A percentile compares a stretch with the other conserved stretches of the same genome.
phyloP scores from a whole-genome alignment of 2,113 vertebrate species.

The Daboia siamensis region DNA sequence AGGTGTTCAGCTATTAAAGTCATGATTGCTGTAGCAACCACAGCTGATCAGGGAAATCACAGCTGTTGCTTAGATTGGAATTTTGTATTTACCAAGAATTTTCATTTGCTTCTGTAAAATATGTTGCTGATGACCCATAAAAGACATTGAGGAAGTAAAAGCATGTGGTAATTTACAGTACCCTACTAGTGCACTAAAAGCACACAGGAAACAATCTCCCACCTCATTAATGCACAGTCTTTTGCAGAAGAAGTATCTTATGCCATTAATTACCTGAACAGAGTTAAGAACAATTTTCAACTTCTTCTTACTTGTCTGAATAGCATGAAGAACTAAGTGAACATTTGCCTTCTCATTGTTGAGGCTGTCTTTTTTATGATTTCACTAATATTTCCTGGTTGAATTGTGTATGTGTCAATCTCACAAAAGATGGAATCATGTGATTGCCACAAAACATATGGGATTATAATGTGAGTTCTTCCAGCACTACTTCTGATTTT shows the following conservation, averaged over 20 bases:
- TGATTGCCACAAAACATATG: background rate
- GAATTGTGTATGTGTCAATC: background rate
- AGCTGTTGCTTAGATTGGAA: slow-evolving; percentile 57
- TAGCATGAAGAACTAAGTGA: background rate
- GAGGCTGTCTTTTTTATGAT: background rate
- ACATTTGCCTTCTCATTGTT: background rate
- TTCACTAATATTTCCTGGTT: background rate
- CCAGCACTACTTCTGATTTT: background rate
- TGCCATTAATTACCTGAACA: slow-evolving; percentile 10
- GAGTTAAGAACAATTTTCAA: slow-evolving; percentile 15
- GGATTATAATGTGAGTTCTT: too few relatives aligned
- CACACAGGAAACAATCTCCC: slow-evolving; percentile 29
- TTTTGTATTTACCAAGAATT: slow-evolving; percentile 41
- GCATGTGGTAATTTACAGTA: slow-evolving; percentile 36
- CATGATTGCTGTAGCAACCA: slow-evolving; percentile 39
- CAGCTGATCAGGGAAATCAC: slow-evolving; percentile 55
- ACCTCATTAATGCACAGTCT: slow-evolving; percentile 9
- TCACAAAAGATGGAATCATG: too few relatives aligned
- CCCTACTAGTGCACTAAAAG: slow-evolving; percentile 25
- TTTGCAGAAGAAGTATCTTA: slow-evolving; percentile 2
- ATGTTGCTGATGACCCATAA: slow-evolving; percentile 27
- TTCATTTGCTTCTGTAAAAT: slow-evolving; percentile 39
- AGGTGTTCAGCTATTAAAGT: slow-evolving; percentile 64
- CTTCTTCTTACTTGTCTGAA: background rate
- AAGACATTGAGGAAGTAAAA: slow-evolving; percentile 13